Base-by-base conservation (phyloP, 1,140 invertebrate species). In the Neotoxoptera formosana region DNA sequence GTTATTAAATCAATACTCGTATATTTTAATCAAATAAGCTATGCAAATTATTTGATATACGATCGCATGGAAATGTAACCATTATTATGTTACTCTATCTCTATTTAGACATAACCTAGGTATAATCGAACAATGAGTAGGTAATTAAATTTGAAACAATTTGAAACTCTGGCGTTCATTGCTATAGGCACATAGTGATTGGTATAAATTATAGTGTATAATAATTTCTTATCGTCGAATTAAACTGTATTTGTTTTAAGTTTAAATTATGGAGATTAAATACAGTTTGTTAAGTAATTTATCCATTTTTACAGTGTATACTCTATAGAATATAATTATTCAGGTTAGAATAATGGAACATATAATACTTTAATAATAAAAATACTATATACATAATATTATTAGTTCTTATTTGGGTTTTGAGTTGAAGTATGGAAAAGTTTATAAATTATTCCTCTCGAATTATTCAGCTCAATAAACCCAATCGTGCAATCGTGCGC, bases 1-100 rank as follows among this genome's bases (percentile, higher is more conserved):
- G 45, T n/a, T 87, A 87, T 87, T 47, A 87, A 87, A 87, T 87
- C 84, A 87, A 87, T 87, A 87, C 84, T 47, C 41, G 84, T 48
- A 48, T 47, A 87, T 87, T 87, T 45, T 87, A 87, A 87, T 87
- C 84, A 87, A 87, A 87, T 47, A 87, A 87, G 41, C 41, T 87
- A 87, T 47, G 41, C 84, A 87, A 87, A 87, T 86, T 48, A 87
- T 87, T 48, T 30, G 83, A 25, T 87, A 87, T 47, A 87, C 41
- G 41, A 47, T 87, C 84, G 25, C 45, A 87, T 45, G 25, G 84
- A 45, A 87, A 86, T 41, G 41, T 25, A 86, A 86, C 30, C 83
- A 41, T 86, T 45, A 87, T 45, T 87, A 45, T 87, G 45, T 87
- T 87, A 47, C 23, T 47, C 41, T 87, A 45, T 67, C 60, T n/a